Base-by-base conservation (phyloP, 2,888 invertebrate species). In the Embidobia sp. region DNA sequence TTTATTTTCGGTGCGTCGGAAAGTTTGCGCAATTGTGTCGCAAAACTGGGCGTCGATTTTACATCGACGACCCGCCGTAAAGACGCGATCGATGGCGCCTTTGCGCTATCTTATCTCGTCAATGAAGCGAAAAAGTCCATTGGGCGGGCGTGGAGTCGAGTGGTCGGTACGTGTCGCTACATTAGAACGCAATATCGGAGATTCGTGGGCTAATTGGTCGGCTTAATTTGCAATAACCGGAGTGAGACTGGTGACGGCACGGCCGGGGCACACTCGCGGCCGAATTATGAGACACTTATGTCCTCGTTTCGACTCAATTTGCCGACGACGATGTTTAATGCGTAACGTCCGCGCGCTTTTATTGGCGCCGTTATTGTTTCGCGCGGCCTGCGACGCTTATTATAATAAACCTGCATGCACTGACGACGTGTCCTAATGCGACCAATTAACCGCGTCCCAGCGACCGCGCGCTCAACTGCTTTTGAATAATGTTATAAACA, bases 211-310 rank as follows among this genome's bases (percentile, higher is more conserved):
- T 77, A 77, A 77, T 72, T 77, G 77, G 42, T 66, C 46, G 66
- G 46, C 77, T 77, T 72, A 72, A 77, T 70, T 70, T 70, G 70
- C 70, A 70, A 77, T 70, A 70, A 70, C 64, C 75, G 67, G 63
- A 44, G 76, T 53, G 27, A 64, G 27, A 64, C 66, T 57, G 75
- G 69, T 44, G 53, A n/a, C n/a, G n/a, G n/a, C n/a, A n/a, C n/a
- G n/a, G n/a, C n/a, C n/a, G n/a, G n/a, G n/a, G 29, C 51, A 46
- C 49, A 31, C 42, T 66, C 48, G 55, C 48, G 40, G 57, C 6
- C 67, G 37, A 75, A 61, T 67, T 75, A 75, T 44, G 66, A 37
- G 66, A 59, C 73, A 74, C 66, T 66, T 74, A 51, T 64, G 57
- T 74, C 67, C 66, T 59, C 66, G 57, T 74, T 42, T 44, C 42